Evolutionary conservation across 2,888 invertebrate species (phyloP).

Genomic region (Drosophila formosana): DNA sequence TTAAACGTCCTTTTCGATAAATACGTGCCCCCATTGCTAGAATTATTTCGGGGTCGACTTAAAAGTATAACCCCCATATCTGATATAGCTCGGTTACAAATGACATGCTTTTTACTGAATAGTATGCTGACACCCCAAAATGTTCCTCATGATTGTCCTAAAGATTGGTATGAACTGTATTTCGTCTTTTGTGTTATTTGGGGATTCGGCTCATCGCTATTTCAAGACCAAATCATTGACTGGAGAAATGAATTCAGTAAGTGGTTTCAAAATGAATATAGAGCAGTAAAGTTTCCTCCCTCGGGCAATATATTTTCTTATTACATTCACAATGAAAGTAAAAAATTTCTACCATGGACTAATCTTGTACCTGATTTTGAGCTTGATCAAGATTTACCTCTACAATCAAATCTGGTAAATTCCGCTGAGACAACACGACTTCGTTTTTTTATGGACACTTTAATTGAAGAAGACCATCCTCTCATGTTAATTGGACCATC

Average conservation of each 20-base stretch:
- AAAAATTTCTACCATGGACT: slow-evolving; percentile 94
- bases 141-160: slow-evolving; percentile 94
- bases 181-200: slow-evolving; percentile 96
- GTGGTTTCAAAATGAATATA: slow-evolving; percentile 97
- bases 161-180: slow-evolving; percentile 96
- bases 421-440: slow-evolving; percentile 95
- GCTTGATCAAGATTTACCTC: slow-evolving; percentile 93
- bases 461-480: slow-evolving; percentile 92
- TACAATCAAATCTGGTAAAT: slow-evolving; percentile 91
- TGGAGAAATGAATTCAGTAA: slow-evolving; percentile 97
- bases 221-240: slow-evolving; percentile 95
- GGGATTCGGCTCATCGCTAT: slow-evolving; percentile 97
- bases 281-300: slow-evolving; percentile 94
- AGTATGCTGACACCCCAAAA: slow-evolving; percentile 92
- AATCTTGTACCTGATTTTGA: slow-evolving; percentile 92
- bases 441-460: slow-evolving; percentile 94
- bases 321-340: slow-evolving; percentile 94
- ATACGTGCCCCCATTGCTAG: slow-evolving; percentile 94
- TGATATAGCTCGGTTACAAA: slow-evolving; percentile 95
- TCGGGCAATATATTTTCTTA: slow-evolving; percentile 94
- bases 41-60: slow-evolving; percentile 89
- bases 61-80: slow-evolving; percentile 96
- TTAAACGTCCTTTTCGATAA: slow-evolving; percentile 96
- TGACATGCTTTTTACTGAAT: slow-evolving; percentile 94
- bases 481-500: slow-evolving; percentile 96